phyloP scores from a whole-genome alignment of 2,113 vertebrate species.

The Coryphaenoides rupestris region DNA sequence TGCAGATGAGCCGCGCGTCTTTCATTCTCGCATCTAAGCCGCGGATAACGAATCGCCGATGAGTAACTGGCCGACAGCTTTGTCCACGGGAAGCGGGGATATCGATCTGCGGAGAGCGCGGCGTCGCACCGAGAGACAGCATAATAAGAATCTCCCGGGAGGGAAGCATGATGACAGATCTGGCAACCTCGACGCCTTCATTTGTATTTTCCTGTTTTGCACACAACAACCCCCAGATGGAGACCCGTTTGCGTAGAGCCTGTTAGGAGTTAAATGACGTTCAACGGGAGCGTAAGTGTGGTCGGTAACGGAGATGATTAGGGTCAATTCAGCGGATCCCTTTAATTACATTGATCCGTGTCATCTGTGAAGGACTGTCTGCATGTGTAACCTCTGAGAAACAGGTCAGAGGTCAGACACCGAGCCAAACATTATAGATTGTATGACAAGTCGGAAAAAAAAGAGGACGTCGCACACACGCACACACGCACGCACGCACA shows the following conservation, averaged over 20 bases:
- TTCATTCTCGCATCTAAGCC: not conserved
- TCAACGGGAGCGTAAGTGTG: slow-evolving; percentile 16
- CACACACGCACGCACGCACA: too few species aligned
- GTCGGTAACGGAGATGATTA: slow-evolving; percentile 23
- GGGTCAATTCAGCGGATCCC: slow-evolving; percentile 24
- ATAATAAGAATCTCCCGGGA: slow-evolving; percentile 33
- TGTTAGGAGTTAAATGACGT: slow-evolving; percentile 17
- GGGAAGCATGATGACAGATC: slow-evolving; percentile 41
- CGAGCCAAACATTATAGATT: too few species aligned
- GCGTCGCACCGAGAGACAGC: slow-evolving; percentile 25
- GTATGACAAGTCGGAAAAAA: not conserved
- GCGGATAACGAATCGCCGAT: slow-evolving; percentile 24
- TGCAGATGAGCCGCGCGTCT: too few species aligned
- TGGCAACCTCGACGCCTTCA: slow-evolving; percentile 22
- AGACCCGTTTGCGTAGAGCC: slow-evolving; percentile 23
- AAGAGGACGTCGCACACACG: too few species aligned
- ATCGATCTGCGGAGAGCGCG: not conserved
- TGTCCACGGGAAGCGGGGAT: too few species aligned
- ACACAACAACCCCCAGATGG: slow-evolving; percentile 12
- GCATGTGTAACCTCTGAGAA: slow-evolving; percentile 4
- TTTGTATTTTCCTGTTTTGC: slow-evolving; percentile 21
- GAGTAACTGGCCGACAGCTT: slow-evolving; percentile 9
- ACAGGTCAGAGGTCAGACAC: not conserved
- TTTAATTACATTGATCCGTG: slow-evolving; percentile 30
- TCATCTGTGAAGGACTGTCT: slow-evolving; percentile 23